A percentile compares a stretch with the other conserved stretches of the same genome.
Conservation (phyloP, 2,888 invertebrate genomes). For the Cryptophagus acutangulus region DNA sequence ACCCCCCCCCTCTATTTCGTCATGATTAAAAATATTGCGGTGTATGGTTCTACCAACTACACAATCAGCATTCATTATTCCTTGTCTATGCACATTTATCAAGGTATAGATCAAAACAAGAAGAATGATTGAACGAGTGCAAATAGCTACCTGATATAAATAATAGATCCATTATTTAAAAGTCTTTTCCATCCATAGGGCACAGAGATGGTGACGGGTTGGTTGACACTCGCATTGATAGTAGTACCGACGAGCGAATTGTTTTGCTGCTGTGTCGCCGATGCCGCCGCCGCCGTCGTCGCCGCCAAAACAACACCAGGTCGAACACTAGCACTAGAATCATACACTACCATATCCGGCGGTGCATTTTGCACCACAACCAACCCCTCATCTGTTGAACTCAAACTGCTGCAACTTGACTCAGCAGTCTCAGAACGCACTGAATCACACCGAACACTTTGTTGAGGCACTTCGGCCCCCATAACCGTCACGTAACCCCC, state of each 20-base stretch:
- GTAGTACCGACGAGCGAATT: slow-evolving; percentile 32
- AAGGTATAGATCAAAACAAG: too few relatives aligned
- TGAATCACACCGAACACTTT: slow-evolving; percentile 52
- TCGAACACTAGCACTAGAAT: slow-evolving; percentile 48
- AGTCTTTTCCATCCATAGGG: slow-evolving; percentile 77
- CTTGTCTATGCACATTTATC: not conserved
- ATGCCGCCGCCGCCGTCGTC: slow-evolving; percentile 31
- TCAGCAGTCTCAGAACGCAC: slow-evolving; percentile 57
- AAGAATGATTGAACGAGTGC: not conserved
- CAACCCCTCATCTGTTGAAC: slow-evolving; percentile 48
- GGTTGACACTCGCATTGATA: slow-evolving; percentile 21
- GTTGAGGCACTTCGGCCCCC: slow-evolving; percentile 41
- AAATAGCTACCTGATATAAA: slow-evolving; percentile 67
- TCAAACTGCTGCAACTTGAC: slow-evolving; percentile 54
- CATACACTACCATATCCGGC: slow-evolving; percentile 45
- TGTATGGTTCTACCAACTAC: too few relatives aligned
- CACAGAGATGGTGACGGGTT: slow-evolving; percentile 48
- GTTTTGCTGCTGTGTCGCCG: slow-evolving; percentile 25
- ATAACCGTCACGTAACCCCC: slow-evolving; percentile 41
- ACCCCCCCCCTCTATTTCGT: too few relatives aligned
- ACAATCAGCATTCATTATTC: not conserved
- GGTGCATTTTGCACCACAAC: slow-evolving; percentile 36
- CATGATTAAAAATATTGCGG: too few relatives aligned
- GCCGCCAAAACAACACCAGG: slow-evolving; percentile 40
- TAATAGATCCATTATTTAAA: slow-evolving; percentile 64